These are phyloP conservation scores for Gallinago stenura DNA, from an alignment of 2,797 vertebrate species.

Conservation along the genomic window DNA sequence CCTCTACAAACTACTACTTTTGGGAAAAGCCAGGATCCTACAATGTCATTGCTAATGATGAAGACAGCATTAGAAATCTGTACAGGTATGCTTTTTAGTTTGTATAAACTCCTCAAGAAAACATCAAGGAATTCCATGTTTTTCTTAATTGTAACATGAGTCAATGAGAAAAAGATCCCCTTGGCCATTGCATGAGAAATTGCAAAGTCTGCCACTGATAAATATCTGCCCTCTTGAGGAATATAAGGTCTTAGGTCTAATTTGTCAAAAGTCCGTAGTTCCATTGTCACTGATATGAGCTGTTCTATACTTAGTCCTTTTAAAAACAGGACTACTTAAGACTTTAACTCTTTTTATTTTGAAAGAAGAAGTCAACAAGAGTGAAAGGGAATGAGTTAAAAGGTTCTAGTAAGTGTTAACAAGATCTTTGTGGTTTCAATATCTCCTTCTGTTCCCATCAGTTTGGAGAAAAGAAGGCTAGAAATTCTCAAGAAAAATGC, in stretches of 20 bases:
- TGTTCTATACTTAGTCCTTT: background rate
- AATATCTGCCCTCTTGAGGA: background rate
- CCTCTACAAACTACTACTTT: conserved; percentile 76
- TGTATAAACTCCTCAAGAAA: background rate
- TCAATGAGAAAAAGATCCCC: background rate
- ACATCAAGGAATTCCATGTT: background rate
- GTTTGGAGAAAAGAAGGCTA: background rate
- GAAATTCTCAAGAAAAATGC: background rate
- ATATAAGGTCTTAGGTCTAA: background rate
- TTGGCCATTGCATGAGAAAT: background rate
- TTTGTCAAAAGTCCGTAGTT: background rate
- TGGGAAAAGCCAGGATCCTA: conserved; percentile 81
- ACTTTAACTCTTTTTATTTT: background rate
- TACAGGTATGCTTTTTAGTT: conserved; percentile 82
- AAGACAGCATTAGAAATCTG: conserved; percentile 83
- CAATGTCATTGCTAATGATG: conserved; percentile 84
- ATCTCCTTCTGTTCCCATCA: background rate
- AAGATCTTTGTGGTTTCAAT: background rate
- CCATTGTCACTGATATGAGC: background rate
- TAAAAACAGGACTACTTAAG: background rate
- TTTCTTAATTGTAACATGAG: background rate
- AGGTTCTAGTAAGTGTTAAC: background rate
- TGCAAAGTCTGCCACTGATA: background rate
- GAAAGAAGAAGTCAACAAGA: background rate
- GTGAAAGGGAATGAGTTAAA: background rate